phyloP scores from a whole-genome alignment of 2,888 invertebrate genomes.

The Acanthosoma haemorrhoidale region DNA sequence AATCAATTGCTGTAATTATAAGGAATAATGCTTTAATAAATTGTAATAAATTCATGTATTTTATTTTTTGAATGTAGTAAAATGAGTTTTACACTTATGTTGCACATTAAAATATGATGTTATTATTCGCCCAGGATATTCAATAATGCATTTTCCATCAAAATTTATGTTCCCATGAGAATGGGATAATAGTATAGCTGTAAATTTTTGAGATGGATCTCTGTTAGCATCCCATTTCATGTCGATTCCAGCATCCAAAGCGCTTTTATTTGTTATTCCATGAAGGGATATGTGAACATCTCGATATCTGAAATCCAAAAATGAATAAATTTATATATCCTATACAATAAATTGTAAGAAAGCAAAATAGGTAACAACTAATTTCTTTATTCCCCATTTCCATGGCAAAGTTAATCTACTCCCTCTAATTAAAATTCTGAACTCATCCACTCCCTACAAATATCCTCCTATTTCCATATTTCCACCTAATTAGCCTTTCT shows the following conservation, averaged over 20 bases:
- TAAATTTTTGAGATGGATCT: constrained; percentile 68
- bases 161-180: constrained; percentile 51
- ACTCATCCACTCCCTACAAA: too few species aligned
- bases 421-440: too few species aligned
- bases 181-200: constrained; percentile 41
- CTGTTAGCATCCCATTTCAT: constrained; percentile 83
- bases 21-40: not conserved
- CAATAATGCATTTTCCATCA: constrained; percentile 58
- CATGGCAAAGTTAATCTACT: too few species aligned
- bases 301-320: constrained; percentile 55
- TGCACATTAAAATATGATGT: constrained; percentile 61
- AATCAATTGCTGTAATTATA: constrained; percentile 29
- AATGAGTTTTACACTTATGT: constrained; percentile 49
- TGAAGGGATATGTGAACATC: constrained; percentile 67
- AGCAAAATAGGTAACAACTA: too few species aligned
- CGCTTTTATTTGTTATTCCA: constrained; percentile 54
- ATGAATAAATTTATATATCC: not conserved
- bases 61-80: not conserved
- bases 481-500: too few species aligned
- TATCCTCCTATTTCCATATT: too few species aligned
- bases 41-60: not conserved
- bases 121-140: constrained; percentile 70
- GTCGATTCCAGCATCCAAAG: constrained; percentile 64
- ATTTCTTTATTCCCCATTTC: too few species aligned
- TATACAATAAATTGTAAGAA: too few species aligned